Conservation (phyloP, 2,113 vertebrate species). For the Heterochromis multidens region DNA sequence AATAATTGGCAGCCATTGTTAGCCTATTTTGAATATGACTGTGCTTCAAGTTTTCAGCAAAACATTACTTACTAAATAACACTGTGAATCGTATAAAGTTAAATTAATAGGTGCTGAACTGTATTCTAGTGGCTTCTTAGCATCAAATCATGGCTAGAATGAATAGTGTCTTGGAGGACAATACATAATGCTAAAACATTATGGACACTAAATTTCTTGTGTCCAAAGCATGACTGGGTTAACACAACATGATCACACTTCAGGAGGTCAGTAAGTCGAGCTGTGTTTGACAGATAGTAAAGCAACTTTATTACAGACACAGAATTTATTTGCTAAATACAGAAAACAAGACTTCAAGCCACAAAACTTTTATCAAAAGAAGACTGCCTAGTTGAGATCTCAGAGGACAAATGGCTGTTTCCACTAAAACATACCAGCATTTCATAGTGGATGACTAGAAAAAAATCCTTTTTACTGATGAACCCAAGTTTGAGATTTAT, state of each 20-base stretch:
- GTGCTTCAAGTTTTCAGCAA: neutral
- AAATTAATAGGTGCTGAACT: too few species aligned
- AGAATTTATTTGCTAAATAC: neutral
- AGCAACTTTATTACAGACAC: neutral
- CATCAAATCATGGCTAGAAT: neutral
- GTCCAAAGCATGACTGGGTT: neutral
- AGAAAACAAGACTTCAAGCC: fast-evolving
- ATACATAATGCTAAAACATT: neutral
- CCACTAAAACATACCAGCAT: neutral
- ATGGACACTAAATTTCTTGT: neutral
- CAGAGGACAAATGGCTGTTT: neutral
- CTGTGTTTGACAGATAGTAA: neutral
- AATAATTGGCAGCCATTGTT: neutral
- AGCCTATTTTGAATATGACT: neutral
- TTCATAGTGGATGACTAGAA: neutral
- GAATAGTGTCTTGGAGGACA: neutral
- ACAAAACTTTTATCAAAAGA: neutral
- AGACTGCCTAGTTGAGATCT: neutral
- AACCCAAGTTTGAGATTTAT: neutral
- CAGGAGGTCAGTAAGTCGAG: neutral
- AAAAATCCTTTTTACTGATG: neutral
- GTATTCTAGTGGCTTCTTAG: neutral
- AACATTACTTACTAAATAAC: neutral
- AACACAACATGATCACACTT: neutral
- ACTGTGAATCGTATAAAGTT: neutral